phyloP scores from a whole-genome alignment of 2,113 vertebrate species.

The Rhombomys opimus region DNA sequence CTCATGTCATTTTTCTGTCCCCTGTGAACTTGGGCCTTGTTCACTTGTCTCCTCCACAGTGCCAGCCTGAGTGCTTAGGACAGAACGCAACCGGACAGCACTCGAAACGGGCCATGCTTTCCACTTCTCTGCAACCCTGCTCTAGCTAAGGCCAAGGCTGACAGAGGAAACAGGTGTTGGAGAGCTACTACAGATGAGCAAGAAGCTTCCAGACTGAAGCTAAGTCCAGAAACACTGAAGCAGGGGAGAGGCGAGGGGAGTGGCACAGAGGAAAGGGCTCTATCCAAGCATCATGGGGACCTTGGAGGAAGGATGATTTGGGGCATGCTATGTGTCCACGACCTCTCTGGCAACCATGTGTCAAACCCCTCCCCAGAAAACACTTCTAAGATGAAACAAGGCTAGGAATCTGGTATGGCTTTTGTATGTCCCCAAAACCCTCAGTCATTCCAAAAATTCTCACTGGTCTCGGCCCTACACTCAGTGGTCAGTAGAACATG shows the following conservation, averaged over 20 bases:
- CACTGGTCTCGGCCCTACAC: neutral
- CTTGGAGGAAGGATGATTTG: neutral
- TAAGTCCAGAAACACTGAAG: neutral
- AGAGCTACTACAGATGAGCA: neutral
- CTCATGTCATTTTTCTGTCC: neutral
- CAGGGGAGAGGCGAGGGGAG: neutral
- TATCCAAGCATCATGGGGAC: too few relatives aligned
- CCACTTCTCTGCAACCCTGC: neutral
- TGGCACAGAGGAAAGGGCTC: neutral
- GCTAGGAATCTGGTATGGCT: neutral
- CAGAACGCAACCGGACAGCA: neutral
- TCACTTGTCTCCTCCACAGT: neutral
- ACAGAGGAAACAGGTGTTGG: neutral
- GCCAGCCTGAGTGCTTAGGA: neutral
- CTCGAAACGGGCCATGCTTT: constrained; percentile 17
- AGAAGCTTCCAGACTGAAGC: neutral
- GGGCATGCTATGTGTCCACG: neutral
- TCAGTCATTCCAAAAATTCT: neutral
- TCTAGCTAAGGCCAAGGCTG: neutral
- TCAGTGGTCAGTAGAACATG: neutral
- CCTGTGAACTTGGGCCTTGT: neutral
- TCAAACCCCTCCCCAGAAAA: neutral
- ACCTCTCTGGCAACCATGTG: neutral
- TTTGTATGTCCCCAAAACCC: neutral
- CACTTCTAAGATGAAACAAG: neutral